These are phyloP conservation scores for Ochropleura leucogaster DNA, from an alignment of 2,888 invertebrate species.

Conservation along the genomic window DNA sequence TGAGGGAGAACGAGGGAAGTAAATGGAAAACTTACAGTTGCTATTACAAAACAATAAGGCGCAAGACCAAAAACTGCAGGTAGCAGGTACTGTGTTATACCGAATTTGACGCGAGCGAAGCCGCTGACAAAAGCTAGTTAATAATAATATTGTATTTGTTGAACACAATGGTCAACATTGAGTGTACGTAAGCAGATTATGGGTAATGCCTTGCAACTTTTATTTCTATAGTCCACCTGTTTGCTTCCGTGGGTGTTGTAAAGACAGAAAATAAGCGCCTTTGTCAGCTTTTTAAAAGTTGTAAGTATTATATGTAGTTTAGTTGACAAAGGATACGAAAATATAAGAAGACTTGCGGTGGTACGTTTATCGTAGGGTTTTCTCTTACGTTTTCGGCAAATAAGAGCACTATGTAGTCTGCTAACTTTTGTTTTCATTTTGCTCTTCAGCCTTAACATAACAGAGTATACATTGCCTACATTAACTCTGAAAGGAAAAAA, in stretches of 20 bases:
- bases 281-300: not conserved
- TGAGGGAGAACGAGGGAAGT: too few relatives aligned
- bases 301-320: not conserved
- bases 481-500: not conserved
- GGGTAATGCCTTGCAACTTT: not conserved
- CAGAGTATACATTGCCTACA: not conserved
- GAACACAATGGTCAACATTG: slow-evolving; percentile 22
- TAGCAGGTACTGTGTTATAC: too few relatives aligned
- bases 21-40: too few relatives aligned
- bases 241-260: not conserved
- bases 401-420: not conserved
- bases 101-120: too few relatives aligned
- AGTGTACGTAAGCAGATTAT: not conserved
- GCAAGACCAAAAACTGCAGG: too few relatives aligned
- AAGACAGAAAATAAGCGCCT: not conserved
- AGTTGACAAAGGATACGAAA: not conserved
- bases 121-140: too few relatives aligned
- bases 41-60: too few relatives aligned
- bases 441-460: not conserved
- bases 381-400: not conserved
- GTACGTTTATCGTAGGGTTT: not conserved
- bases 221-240: slow-evolving; percentile 1
- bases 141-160: slow-evolving; percentile 32
- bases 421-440: not conserved
- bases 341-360: not conserved